phyloP scores from a whole-genome alignment of 2,888 invertebrate genomes.

The Heteromurus nitidus region DNA sequence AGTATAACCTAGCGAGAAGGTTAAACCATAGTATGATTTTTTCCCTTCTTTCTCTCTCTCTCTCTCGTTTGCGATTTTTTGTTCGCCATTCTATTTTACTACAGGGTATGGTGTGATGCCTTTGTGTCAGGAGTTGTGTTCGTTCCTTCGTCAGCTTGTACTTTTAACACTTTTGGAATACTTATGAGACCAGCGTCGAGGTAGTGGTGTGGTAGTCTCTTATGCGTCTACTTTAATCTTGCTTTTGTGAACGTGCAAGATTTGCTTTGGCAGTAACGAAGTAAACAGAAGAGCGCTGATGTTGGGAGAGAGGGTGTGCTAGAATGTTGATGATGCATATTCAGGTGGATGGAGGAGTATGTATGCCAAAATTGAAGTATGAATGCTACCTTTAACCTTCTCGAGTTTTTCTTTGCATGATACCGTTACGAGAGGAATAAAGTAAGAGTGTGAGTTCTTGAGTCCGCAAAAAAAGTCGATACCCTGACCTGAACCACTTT shows the following conservation, averaged over 20 bases:
- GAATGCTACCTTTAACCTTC: too few species aligned
- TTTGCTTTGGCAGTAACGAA: background rate
- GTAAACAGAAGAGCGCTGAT: too few species aligned
- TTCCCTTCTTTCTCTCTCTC: background rate
- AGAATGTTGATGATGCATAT: conserved; percentile 15
- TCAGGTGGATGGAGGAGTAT: background rate
- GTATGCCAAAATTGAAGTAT: background rate
- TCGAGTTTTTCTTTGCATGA: too few species aligned
- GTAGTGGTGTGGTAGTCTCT: conserved; percentile 42
- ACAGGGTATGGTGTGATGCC: too few species aligned
- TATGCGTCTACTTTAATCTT: conserved; percentile 29
- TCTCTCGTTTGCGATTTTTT: background rate
- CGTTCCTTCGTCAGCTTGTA: too few species aligned
- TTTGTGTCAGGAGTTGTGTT: too few species aligned
- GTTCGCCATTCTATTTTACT: too few species aligned
- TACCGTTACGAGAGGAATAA: too few species aligned
- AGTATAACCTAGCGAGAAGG: background rate
- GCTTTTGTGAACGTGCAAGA: conserved; percentile 28
- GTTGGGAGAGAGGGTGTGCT: too few species aligned
- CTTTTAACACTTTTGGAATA: too few species aligned
- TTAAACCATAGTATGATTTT: background rate
- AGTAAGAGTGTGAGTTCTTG: background rate
- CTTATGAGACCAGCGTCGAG: too few species aligned
- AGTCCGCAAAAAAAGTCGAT: background rate
- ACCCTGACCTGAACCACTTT: conserved; percentile 9